Percentiles rank a stretch among this genome's conserved stretches.
phyloP scores from a whole-genome alignment of 2,113 vertebrate species.

The Rhea americana region DNA sequence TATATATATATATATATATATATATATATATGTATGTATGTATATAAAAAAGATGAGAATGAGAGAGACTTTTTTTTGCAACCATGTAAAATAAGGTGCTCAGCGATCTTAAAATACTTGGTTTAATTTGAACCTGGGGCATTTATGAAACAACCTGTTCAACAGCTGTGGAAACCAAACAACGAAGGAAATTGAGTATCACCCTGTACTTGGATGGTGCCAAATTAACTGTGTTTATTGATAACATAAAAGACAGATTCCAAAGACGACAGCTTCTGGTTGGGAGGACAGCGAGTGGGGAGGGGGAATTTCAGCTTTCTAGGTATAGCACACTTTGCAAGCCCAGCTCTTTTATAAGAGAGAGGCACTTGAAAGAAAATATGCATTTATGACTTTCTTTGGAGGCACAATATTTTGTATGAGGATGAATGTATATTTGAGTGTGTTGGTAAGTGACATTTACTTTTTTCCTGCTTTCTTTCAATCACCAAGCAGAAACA shows the following conservation, averaged over 20 bases:
- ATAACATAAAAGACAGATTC: background rate
- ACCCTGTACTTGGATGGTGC: rapidly evolving
- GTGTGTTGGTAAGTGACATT: background rate
- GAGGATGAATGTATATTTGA: rapidly evolving
- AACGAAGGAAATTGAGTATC: background rate
- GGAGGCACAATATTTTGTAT: background rate
- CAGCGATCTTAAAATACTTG: background rate
- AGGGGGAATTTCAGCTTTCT: background rate
- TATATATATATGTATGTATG: too few species aligned
- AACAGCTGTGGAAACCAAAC: background rate
- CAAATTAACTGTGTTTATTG: background rate
- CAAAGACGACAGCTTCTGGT: background rate
- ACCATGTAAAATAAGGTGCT: background rate
- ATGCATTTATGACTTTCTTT: rapidly evolving
- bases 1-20: too few species aligned
- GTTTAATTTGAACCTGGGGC: background rate
- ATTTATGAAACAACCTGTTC: background rate
- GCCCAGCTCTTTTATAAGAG: rapidly evolving
- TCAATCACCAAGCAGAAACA: background rate
- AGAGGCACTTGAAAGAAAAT: background rate
- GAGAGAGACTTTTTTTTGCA: background rate
- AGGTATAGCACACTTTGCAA: background rate
- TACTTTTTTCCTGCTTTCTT: too few species aligned
- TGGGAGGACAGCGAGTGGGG: background rate
- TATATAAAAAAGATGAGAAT: background rate